phyloP scores from a whole-genome alignment of 1,140 invertebrate genomes.

The Campoletis sonorensis region DNA sequence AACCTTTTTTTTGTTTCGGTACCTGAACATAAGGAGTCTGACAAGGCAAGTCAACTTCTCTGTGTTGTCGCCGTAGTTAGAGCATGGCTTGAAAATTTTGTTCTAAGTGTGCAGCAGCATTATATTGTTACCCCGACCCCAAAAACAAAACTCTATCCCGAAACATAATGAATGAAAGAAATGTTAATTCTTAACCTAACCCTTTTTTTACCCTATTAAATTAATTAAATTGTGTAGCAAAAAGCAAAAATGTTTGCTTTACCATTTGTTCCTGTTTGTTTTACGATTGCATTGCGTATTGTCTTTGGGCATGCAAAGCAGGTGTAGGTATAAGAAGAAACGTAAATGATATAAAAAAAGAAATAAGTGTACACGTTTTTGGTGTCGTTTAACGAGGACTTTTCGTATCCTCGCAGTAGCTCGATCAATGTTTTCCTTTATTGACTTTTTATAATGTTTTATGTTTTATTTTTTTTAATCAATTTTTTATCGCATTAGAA shows the following conservation, averaged over 20 bases:
- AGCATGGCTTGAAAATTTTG: slow-evolving; percentile 66
- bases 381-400: neutral
- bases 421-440: slow-evolving; percentile 32
- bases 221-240: neutral
- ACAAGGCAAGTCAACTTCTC: slow-evolving; percentile 77
- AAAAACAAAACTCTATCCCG: neutral
- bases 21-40: slow-evolving; percentile 75
- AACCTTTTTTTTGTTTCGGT: slow-evolving; percentile 64
- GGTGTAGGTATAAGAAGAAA: neutral
- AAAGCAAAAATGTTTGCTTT: slow-evolving; percentile 3
- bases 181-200: slow-evolving; percentile 14
- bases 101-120: slow-evolving; percentile 33
- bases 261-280: slow-evolving; percentile 9
- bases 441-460: slow-evolving; percentile 14
- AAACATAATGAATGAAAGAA: slow-evolving; percentile 24
- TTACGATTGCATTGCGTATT: slow-evolving; percentile 33
- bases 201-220: slow-evolving; percentile 1
- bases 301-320: slow-evolving; percentile 26
- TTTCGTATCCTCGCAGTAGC: slow-evolving; percentile 9
- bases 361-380: neutral
- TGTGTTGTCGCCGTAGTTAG: slow-evolving; percentile 69
- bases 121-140: neutral
- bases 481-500: slow-evolving; percentile 6
- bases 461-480: neutral
- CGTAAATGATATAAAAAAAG: neutral